Conservation (phyloP, 2,888 invertebrate species). For the Tenthredo amoena region DNA sequence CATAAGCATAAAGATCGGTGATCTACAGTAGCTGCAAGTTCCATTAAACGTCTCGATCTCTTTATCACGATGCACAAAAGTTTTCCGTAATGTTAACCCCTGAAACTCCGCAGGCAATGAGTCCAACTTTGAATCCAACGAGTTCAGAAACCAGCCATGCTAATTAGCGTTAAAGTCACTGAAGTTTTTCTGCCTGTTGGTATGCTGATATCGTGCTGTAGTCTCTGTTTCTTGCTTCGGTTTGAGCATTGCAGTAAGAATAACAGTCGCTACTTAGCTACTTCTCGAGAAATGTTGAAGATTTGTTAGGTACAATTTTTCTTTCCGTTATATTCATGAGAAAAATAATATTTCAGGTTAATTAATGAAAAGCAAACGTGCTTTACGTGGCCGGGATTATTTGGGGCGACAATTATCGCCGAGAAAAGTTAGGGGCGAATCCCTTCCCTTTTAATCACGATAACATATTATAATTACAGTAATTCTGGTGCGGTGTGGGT, state of each 20-base stretch:
- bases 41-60: not conserved
- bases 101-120: not conserved
- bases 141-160: not conserved
- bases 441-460: not conserved
- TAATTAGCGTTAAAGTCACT: slow-evolving; percentile 1
- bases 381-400: not conserved
- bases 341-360: not conserved
- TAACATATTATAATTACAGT: not conserved
- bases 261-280: not conserved
- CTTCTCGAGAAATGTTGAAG: not conserved
- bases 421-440: not conserved
- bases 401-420: not conserved
- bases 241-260: not conserved
- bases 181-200: slow-evolving; percentile 1
- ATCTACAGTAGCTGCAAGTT: not conserved
- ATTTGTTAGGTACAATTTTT: not conserved
- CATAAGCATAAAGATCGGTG: not conserved
- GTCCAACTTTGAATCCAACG: not conserved
- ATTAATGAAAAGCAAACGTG: not conserved
- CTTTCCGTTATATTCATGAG: not conserved
- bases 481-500: not conserved
- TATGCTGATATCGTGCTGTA: too few relatives aligned
- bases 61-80: not conserved
- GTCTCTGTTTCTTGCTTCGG: not conserved
- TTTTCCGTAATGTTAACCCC: not conserved